Evolutionary conservation across 1,140 invertebrate species (phyloP).

Genomic region (Eupeodes corollae): DNA sequence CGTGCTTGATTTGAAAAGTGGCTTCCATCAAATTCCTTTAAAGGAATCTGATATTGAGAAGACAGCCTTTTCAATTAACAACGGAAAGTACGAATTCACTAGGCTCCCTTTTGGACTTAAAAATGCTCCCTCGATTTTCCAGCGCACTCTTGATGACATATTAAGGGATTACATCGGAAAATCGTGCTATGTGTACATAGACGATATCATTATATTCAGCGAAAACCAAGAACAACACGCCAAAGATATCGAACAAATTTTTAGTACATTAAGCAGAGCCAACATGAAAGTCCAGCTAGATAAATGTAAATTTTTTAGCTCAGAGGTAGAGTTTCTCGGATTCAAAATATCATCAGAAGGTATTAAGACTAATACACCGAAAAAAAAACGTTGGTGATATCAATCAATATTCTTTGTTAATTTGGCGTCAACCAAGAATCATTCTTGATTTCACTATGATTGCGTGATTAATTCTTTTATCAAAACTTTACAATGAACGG

Average conservation of each 20-base stretch:
- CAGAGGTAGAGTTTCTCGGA: slow-evolving; percentile 7
- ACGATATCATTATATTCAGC: slow-evolving; percentile 6
- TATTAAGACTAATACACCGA: slow-evolving; percentile 13
- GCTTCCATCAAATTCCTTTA: too few relatives aligned
- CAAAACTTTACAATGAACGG: too few relatives aligned
- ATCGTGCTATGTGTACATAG: slow-evolving; percentile 4
- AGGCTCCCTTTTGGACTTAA: slow-evolving; percentile 6
- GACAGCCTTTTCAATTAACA: too few relatives aligned
- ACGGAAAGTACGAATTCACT: too few relatives aligned
- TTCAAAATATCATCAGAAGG: slow-evolving; percentile 6
- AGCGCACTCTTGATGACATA: slow-evolving; percentile 20
- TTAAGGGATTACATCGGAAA: slow-evolving; percentile 1
- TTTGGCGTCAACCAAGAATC: too few relatives aligned
- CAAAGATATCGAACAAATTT: slow-evolving; percentile 1
- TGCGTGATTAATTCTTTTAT: too few relatives aligned
- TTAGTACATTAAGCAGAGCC: slow-evolving; percentile 6
- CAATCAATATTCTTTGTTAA: too few relatives aligned
- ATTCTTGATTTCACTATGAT: too few relatives aligned
- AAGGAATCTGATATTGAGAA: too few relatives aligned
- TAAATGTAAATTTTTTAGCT: slow-evolving; percentile 36
- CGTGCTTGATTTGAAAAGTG: too few relatives aligned
- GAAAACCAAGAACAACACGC: slow-evolving; percentile 2
- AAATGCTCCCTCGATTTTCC: slow-evolving; percentile 6
- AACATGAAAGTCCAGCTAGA: slow-evolving; percentile 8
- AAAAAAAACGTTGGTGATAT: too few relatives aligned